Base-by-base conservation (phyloP, 2,888 invertebrate species). In the Magallana nippona region DNA sequence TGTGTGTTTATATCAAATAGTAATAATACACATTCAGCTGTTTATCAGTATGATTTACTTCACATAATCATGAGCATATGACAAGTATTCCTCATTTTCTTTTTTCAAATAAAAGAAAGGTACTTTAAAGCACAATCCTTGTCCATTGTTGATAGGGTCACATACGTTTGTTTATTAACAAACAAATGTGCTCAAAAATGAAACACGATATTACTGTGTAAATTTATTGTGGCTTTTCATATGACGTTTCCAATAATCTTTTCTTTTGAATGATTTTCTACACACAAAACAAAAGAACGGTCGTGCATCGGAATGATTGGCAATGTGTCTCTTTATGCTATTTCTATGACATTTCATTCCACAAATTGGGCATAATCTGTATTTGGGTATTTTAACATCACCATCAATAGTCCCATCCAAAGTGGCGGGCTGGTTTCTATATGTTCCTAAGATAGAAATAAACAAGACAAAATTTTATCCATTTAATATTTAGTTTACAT, bases 211-310 rank as follows among this genome's bases (percentile, higher is more conserved):
- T 44, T 44, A 44, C 44, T 44, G 44, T 44, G 44, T 44, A 44
- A 44, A 44, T 44, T 44, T 44, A 44, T 79, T 56, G 27, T 79
- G 79, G n/a, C 19, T 44, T 10, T 22, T 27, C 19, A 19, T 57
- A 22, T 79, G 79, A 19, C 57, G 79, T 79, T 79, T 79, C 56
- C 56, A 57, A 79, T 79, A 79, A 55, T 81, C 81, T 62, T 44
- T 81, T 44, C 81, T 27, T 81, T 79, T 79, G 79, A 79, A 83
- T 5, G 79, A 58, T 56, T 83, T 83, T 10, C 55, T 55, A 62
- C 83, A 83, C 32, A 55, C 63, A 17, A 44, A 55, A 79, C 83
- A 83, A 5, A 32, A 55, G 56, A 83, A 83, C 55, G 83, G 83
- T 13, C 63, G 58, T 60, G 78, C 79, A 8, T 63, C 83, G 13